Conservation (phyloP, 2,888 invertebrate species). For the Eristalis tenax region DNA sequence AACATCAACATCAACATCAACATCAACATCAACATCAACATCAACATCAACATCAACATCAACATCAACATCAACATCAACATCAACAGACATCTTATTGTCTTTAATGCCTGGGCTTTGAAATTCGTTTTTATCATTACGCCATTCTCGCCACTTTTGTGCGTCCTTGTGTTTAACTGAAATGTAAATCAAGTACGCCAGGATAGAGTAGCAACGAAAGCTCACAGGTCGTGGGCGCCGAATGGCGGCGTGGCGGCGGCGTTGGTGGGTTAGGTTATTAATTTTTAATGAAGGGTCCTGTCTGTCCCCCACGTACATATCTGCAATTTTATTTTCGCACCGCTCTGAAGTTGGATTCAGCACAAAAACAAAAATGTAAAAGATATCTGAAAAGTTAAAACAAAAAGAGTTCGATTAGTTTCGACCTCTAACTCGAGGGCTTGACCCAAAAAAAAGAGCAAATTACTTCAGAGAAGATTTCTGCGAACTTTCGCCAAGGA, state of each 20-base stretch:
- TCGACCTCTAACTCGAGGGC: neutral
- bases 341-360: neutral
- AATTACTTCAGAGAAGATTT: neutral
- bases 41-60: too few species aligned
- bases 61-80: too few species aligned
- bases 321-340: neutral
- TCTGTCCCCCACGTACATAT: neutral
- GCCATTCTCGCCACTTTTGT: conserved; percentile 9
- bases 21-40: too few species aligned
- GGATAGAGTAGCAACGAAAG: neutral
- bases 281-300: conserved; percentile 30
- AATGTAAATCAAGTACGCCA: conserved; percentile 13
- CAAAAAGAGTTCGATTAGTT: neutral
- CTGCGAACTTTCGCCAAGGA: neutral
- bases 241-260: too few species aligned
- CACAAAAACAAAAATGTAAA: neutral
- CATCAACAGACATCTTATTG: too few species aligned
- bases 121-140: conserved; percentile 21
- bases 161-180: conserved; percentile 1
- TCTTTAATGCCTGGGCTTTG: conserved; percentile 23
- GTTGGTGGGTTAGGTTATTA: conserved; percentile 1
- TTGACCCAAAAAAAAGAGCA: neutral
- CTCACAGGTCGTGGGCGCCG: neutral
- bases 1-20: too few species aligned
- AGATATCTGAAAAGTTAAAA: neutral